A percentile compares a stretch with the other conserved stretches of the same genome.
Evolutionary conservation across 2,888 invertebrate species (phyloP).

Genomic region (Sesia bembeciformis): DNA sequence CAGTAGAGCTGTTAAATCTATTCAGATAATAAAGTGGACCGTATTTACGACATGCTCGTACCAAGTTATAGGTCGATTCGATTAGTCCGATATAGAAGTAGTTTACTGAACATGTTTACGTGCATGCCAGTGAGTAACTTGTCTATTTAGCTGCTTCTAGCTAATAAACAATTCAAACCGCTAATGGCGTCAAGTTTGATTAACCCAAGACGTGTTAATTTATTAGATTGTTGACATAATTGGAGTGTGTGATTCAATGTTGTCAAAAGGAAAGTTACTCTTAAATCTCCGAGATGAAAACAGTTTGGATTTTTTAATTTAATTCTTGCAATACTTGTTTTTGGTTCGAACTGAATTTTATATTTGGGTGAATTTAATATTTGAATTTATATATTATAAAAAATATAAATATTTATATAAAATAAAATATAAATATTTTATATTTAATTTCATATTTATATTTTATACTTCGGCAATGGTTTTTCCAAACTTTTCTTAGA

Average conservation of each 20-base stretch:
- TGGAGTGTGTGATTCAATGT: neutral
- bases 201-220: constrained; percentile 4
- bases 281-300: no score
- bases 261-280: no score
- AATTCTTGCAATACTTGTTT: no score
- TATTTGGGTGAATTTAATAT: no score
- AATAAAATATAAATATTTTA: no score
- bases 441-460: no score
- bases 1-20: constrained; percentile 30
- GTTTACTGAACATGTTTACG: constrained; percentile 47
- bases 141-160: constrained; percentile 31
- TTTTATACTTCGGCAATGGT: no score
- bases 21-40: constrained; percentile 47
- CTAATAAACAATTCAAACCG: constrained; percentile 17
- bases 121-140: constrained; percentile 30
- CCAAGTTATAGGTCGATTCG: constrained; percentile 54
- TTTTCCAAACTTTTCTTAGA: no score
- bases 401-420: no score
- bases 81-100: constrained; percentile 39
- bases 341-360: no score
- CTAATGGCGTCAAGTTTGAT: constrained; percentile 10
- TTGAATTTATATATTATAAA: no score
- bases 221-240: neutral
- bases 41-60: constrained; percentile 45
- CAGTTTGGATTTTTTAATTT: no score